A percentile compares a stretch with the other conserved stretches of the same genome.
phyloP scores from a whole-genome alignment of 2,113 vertebrate genomes.

The Calidris pugnax region DNA sequence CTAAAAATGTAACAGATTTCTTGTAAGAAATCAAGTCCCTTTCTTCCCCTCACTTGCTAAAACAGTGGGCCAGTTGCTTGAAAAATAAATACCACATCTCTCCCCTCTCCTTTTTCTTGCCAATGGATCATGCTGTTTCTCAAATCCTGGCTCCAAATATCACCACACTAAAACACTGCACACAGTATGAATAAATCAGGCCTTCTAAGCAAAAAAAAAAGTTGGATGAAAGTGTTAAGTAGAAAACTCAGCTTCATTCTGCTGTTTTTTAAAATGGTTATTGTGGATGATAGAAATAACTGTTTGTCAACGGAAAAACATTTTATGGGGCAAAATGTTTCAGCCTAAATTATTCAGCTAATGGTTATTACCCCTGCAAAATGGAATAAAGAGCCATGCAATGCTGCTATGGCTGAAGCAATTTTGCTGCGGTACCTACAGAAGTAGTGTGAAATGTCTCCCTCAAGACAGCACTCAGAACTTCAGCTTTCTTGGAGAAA shows the following conservation, averaged over 20 bases:
- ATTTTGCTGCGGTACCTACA: neutral
- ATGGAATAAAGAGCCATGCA: neutral
- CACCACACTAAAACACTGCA: neutral
- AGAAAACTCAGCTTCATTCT: neutral
- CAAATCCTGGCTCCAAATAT: neutral
- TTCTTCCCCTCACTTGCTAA: neutral
- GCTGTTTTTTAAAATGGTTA: neutral
- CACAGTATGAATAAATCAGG: neutral
- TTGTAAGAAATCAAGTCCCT: neutral
- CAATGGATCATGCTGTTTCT: neutral
- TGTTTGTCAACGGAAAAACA: slow-evolving; percentile 21
- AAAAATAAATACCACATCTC: neutral
- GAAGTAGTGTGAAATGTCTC: slow-evolving; percentile 19
- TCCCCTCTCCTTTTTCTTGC: neutral
- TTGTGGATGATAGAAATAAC: slow-evolving; percentile 27
- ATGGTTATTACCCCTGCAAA: slow-evolving; percentile 46
- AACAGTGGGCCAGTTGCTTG: neutral
- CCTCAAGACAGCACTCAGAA: slow-evolving; percentile 12
- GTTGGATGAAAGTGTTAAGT: neutral
- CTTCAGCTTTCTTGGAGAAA: neutral
- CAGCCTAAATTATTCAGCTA: slow-evolving; percentile 48
- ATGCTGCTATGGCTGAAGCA: neutral
- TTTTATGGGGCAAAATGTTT: slow-evolving; percentile 13
- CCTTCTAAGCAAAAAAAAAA: neutral
- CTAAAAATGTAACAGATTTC: neutral